Conservation (phyloP, 2,888 invertebrate genomes). For the Operophtera brumata region DNA sequence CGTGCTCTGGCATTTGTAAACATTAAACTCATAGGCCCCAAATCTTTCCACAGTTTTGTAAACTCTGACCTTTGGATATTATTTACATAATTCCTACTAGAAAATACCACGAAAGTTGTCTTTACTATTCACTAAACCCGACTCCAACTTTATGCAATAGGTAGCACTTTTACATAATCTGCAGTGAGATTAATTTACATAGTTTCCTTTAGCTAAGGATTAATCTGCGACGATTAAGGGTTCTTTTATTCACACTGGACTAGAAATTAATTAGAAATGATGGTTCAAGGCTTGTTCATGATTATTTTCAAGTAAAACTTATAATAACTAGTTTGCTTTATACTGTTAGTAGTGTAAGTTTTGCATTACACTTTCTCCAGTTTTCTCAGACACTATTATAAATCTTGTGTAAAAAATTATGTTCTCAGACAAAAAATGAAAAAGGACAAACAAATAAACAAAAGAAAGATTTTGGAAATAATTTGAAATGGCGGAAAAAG, state of each 20-base stretch:
- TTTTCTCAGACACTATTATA: not conserved
- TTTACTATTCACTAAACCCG: not conserved
- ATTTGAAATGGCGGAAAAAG: constrained; percentile 1
- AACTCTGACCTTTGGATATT: constrained; percentile 40
- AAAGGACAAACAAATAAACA: constrained; percentile 15
- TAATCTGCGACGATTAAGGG: too few species aligned
- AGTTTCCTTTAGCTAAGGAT: too few species aligned
- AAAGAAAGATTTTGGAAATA: not conserved
- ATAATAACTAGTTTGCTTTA: not conserved
- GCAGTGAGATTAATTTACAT: not conserved
- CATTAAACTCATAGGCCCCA: constrained; percentile 15
- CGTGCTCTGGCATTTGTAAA: constrained; percentile 29
- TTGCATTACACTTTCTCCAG: not conserved
- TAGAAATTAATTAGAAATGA: not conserved
- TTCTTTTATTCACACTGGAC: not conserved
- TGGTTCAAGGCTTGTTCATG: not conserved
- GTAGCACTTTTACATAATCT: not conserved
- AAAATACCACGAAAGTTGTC: constrained; percentile 31
- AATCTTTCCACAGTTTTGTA: constrained; percentile 27
- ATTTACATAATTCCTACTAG: constrained; percentile 39
- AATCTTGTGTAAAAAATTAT: not conserved
- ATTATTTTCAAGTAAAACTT: not conserved
- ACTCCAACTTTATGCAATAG: not conserved
- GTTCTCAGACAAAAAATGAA: constrained; percentile 1
- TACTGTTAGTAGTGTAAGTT: not conserved